phyloP scores from a whole-genome alignment of 2,113 vertebrate genomes.

The Eulemur rufifrons region DNA sequence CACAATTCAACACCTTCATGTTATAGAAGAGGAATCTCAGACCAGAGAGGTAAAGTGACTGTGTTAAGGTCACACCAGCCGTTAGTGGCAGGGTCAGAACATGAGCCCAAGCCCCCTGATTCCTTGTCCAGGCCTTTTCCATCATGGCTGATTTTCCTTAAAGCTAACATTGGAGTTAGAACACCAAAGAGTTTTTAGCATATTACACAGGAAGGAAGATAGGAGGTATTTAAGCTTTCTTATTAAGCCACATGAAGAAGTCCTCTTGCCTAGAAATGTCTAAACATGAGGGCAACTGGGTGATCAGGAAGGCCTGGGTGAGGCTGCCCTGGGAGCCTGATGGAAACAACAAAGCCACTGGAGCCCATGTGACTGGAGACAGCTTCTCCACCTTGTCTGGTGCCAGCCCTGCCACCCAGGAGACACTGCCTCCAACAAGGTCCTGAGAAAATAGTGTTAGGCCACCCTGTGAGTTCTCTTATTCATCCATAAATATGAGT shows the following conservation, averaged over 20 bases:
- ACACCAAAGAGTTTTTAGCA: neutral
- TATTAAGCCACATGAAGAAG: neutral
- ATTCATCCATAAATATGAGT: slow-evolving; percentile 13
- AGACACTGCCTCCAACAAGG: neutral
- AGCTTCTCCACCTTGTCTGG: neutral
- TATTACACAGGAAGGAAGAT: neutral
- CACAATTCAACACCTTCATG: neutral
- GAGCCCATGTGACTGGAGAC: neutral
- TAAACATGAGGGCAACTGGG: neutral
- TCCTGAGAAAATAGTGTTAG: slow-evolving; percentile 10
- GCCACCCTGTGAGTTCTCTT: slow-evolving; percentile 45
- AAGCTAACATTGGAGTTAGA: neutral
- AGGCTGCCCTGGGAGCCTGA: neutral
- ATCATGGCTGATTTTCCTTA: neutral
- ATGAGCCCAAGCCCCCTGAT: neutral
- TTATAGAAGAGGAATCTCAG: neutral
- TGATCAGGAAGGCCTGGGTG: neutral
- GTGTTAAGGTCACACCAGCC: neutral
- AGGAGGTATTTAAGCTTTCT: neutral
- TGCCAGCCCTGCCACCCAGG: neutral
- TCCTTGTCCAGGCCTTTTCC: neutral
- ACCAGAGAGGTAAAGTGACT: neutral
- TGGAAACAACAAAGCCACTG: neutral
- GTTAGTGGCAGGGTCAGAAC: neutral
- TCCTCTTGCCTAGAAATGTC: neutral